Conservation (phyloP, 2,113 vertebrate species). For the Erythrolamprus reginae region DNA sequence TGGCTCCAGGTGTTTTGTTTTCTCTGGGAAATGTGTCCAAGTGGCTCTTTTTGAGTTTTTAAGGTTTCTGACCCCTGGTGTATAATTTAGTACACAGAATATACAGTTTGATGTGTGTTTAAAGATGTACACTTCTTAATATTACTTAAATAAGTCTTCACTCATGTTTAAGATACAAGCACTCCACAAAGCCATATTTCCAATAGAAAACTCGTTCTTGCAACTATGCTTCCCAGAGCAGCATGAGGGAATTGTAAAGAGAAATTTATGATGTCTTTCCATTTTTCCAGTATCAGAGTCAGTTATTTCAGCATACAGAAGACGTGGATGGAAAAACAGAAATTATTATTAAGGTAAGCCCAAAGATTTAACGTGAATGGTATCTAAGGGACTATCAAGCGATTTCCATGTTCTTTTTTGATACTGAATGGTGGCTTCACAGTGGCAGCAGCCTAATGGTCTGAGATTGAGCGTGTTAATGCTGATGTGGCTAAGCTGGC, state of each 20-base stretch:
- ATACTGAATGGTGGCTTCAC: not conserved
- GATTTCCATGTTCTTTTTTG: not conserved
- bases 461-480: not conserved
- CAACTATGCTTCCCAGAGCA: not conserved
- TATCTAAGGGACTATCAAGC: not conserved
- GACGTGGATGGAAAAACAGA: slow-evolving; percentile 82
- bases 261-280: slow-evolving; percentile 19
- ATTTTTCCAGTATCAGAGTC: slow-evolving; percentile 77
- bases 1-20: too few species aligned
- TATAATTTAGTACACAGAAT: not conserved
- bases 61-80: too few species aligned
- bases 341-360: slow-evolving; percentile 83
- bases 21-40: too few species aligned
- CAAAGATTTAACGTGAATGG: not conserved
- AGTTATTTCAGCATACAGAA: slow-evolving; percentile 77
- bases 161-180: not conserved
- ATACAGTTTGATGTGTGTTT: not conserved
- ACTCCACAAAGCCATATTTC: not conserved
- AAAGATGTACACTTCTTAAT: not conserved
- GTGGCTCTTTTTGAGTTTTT: too few species aligned
- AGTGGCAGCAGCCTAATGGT: not conserved
- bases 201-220: not conserved
- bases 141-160: not conserved
- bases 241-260: fast-evolving
- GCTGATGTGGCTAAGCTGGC: not conserved